Evolutionary conservation across 2,797 vertebrate species (phyloP), one percentile per base, ranked within the genome.

Genomic region (Melanogrammus aeglefinus): DNA sequence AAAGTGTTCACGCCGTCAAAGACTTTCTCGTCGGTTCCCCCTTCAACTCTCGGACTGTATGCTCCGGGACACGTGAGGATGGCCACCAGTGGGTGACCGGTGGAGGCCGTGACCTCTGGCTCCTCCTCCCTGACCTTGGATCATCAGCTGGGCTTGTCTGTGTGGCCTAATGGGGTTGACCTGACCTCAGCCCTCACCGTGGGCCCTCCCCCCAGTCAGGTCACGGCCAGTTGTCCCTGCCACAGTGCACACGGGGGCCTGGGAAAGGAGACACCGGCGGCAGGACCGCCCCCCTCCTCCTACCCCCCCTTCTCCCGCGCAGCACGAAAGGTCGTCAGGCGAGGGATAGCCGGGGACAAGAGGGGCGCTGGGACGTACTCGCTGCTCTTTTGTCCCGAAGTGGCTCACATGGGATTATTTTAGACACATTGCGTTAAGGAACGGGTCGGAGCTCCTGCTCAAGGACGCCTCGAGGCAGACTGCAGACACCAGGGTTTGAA

Each of bases 21-120:
- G 76, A 79, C 88, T 88, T 88, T 89, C 88, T 88, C 85, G 76
- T 80, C 76, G 78, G 31, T 1, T 51, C 35, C 74, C 21, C 41
- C 47, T 1, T 72, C 74, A 80, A 80, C 72, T 76, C 66, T 44
- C 35, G 1, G 38, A 13, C 44, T 16, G 51, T 79, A 83, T 89
- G 81, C 72, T 79, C 78, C 76, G 76, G 70, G 86, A 91, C 92
- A 92, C 90, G 89, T 91, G 91, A 89, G 76, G 84, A 73, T 41
- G 27, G 47, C 80, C 66, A 29, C 80, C 66, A 29, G 2, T 24
- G 31, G 12, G 77, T 47, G 75, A 69, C 76, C 51, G 57, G 57
- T 3, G 31, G 73, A 77, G 33, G 73, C 35, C 75, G 44, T 77
- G 80, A 85, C 83, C 81, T 9, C 71, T 84, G 82, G 85, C 82